These are phyloP conservation scores for Peromyscus leucopus DNA, from an alignment of 2,113 vertebrate genomes.

Conservation along the genomic window DNA sequence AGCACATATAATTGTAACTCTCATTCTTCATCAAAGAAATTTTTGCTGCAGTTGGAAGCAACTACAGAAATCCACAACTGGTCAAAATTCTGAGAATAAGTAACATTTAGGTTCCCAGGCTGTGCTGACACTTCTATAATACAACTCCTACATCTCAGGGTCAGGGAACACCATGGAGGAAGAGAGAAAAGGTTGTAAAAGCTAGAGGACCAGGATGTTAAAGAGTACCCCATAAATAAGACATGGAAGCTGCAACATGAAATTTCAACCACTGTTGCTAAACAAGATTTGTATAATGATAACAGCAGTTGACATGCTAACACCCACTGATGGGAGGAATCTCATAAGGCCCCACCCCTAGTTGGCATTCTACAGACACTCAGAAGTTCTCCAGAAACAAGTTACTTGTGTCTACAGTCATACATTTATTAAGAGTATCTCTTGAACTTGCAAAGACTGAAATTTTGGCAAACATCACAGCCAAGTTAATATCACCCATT, in stretches of 20 bases:
- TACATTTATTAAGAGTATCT: background rate
- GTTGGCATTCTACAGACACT: background rate
- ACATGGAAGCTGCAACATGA: background rate
- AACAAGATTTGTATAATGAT: background rate
- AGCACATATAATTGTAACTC: background rate
- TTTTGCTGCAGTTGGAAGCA: background rate
- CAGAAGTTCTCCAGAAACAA: background rate
- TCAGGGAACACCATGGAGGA: background rate
- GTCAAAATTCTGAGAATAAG: background rate
- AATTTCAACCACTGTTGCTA: background rate
- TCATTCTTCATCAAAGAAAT: background rate
- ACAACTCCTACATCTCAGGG: background rate
- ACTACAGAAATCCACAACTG: background rate
- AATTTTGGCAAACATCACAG: background rate
- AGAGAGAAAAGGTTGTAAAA: background rate
- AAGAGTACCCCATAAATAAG: background rate
- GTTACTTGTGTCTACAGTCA: background rate
- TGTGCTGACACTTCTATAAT: background rate
- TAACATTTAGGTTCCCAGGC: background rate
- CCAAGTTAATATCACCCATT: background rate
- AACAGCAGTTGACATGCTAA: background rate
- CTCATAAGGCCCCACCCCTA: background rate
- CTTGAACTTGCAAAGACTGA: background rate
- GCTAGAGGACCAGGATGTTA: background rate
- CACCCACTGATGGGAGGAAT: background rate